Percentiles rank a stretch among this genome's conserved stretches.
Conservation (phyloP, 2,797 vertebrate species). For the Botia kubotai region DNA sequence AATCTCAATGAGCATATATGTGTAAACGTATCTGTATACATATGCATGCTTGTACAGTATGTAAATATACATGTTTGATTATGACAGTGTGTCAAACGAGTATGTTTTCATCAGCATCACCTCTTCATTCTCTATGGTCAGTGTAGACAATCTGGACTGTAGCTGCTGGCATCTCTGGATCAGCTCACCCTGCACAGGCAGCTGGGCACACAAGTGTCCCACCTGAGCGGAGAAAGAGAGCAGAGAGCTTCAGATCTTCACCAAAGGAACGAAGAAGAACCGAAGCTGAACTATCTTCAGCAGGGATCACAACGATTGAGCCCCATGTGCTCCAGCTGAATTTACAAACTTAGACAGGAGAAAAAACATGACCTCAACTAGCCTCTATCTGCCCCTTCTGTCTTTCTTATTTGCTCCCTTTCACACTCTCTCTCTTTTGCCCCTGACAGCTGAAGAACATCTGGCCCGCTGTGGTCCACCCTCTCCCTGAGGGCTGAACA, state of each 20-base stretch:
- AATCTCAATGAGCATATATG: neutral
- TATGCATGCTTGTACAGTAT: neutral
- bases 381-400: slow-evolving; percentile 19
- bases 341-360: slow-evolving; percentile 5
- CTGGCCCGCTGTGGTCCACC: slow-evolving; percentile 46
- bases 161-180: slow-evolving; percentile 94
- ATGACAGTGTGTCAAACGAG: neutral
- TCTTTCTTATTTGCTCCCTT: slow-evolving; percentile 4
- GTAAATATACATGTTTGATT: neutral
- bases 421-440: slow-evolving; percentile 10
- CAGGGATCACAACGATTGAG: neutral
- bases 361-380: slow-evolving; percentile 21
- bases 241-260: slow-evolving; percentile 2
- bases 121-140: slow-evolving; percentile 97
- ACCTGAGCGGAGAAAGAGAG: slow-evolving; percentile 75
- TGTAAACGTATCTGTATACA: slow-evolving; percentile 9
- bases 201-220: slow-evolving; percentile 91
- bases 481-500: slow-evolving; percentile 26
- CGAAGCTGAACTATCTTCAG: slow-evolving; percentile 2
- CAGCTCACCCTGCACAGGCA: slow-evolving; percentile 88
- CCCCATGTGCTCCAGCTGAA: neutral
- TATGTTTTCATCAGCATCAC: slow-evolving; percentile 68
- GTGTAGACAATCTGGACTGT: slow-evolving; percentile 91
- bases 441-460: slow-evolving; percentile 46
- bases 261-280: neutral